phyloP scores from a whole-genome alignment of 2,113 vertebrate genomes.

The Hipposideros armiger region DNA sequence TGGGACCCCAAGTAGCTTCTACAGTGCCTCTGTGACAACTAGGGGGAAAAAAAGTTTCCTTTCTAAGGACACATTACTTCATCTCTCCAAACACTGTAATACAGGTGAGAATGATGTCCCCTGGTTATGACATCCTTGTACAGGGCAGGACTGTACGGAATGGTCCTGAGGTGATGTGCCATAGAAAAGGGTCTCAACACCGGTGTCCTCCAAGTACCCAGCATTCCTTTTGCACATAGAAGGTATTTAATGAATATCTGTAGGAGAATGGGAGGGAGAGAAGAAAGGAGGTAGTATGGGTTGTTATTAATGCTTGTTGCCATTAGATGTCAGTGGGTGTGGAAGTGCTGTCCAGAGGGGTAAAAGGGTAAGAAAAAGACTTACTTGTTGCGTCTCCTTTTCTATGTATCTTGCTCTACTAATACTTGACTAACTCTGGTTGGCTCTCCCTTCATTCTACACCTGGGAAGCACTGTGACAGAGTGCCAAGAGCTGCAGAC shows the following conservation, averaged over 20 bases:
- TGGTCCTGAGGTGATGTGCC: neutral
- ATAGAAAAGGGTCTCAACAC: neutral
- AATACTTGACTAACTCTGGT: too few relatives aligned
- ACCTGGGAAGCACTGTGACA: neutral
- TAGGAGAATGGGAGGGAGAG: neutral
- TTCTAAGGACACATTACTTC: neutral
- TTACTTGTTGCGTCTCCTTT: neutral
- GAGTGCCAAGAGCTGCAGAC: neutral
- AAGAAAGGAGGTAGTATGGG: fast-evolving
- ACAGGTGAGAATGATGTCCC: neutral
- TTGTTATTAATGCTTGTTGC: neutral
- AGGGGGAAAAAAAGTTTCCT: neutral
- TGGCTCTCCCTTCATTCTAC: neutral
- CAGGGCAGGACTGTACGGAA: neutral
- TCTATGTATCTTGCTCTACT: neutral
- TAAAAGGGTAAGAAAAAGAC: neutral
- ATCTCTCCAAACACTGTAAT: neutral
- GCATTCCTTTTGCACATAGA: neutral
- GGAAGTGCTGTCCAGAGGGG: neutral
- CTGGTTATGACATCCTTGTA: too few relatives aligned
- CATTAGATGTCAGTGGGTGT: neutral
- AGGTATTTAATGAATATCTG: neutral
- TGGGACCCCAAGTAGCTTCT: neutral
- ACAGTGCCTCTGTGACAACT: neutral
- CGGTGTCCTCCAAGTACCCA: neutral